phyloP scores from a whole-genome alignment of 1,140 invertebrate species.

The Ceratina australensis region DNA sequence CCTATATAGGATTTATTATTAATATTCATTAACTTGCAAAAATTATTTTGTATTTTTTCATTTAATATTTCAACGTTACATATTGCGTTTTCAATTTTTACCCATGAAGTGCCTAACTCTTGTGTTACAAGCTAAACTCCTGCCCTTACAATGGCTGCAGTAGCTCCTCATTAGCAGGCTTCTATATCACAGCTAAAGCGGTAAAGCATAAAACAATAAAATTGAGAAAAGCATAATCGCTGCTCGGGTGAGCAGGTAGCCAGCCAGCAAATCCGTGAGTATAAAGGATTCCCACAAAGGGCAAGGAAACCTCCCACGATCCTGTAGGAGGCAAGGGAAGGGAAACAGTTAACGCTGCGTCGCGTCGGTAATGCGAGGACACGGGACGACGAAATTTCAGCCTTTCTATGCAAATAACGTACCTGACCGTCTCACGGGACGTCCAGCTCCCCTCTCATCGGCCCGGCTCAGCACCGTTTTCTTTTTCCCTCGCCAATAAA shows the following conservation, averaged over 20 bases:
- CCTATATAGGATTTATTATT: no score
- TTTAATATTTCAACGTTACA: no score
- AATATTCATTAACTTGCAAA: no score
- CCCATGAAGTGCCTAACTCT: no score
- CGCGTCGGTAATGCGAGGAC: constrained; percentile 19
- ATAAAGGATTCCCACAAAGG: constrained; percentile 59
- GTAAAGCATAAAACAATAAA: constrained; percentile 25
- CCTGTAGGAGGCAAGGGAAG: not conserved
- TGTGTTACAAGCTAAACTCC: no score
- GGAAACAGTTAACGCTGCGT: constrained; percentile 55
- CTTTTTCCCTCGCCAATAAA: constrained; percentile 72
- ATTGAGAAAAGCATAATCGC: not conserved
- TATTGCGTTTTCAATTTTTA: no score
- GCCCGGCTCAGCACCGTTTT: constrained; percentile 53
- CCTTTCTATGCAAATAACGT: constrained; percentile 69
- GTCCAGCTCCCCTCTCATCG: no score
- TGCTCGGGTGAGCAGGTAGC: not conserved
- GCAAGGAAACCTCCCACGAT: constrained; percentile 60
- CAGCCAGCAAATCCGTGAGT: constrained; percentile 5
- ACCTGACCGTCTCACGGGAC: constrained; percentile 42
- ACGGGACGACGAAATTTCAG: constrained; percentile 58
- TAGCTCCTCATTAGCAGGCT: not conserved
- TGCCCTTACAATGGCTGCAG: not conserved
- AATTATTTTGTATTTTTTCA: no score
- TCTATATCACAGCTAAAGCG: not conserved